These are phyloP conservation scores for Lithophane ornitopus DNA, from an alignment of 2,888 invertebrate genomes.

Conservation along the genomic window DNA sequence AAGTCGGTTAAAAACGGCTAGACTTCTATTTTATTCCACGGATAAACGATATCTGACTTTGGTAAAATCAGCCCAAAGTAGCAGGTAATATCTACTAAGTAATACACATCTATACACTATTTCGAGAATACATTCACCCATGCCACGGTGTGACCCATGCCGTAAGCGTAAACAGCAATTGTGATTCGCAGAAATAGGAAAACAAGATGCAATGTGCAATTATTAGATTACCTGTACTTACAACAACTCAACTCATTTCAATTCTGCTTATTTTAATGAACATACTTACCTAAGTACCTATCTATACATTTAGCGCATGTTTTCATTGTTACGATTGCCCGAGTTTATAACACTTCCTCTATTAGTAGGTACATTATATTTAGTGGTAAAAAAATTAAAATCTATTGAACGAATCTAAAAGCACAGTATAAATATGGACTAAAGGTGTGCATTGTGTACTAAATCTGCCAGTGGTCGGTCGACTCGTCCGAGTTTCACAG, in stretches of 20 bases:
- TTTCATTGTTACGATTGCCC: background rate
- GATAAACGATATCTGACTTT: too few relatives aligned
- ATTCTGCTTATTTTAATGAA: too few relatives aligned
- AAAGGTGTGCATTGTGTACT: constrained; percentile 3
- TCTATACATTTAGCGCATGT: background rate
- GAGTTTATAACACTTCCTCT: background rate
- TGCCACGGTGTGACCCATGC: too few relatives aligned
- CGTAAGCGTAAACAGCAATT: background rate
- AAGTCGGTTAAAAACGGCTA: background rate
- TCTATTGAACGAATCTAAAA: too few relatives aligned
- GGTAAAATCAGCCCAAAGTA: background rate
- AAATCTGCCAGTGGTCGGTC: background rate
- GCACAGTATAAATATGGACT: too few relatives aligned
- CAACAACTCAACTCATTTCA: too few relatives aligned
- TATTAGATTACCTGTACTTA: too few relatives aligned
- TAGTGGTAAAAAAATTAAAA: background rate
- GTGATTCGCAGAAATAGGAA: background rate
- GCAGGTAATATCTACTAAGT: background rate
- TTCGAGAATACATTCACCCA: too few relatives aligned
- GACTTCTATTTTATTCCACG: background rate
- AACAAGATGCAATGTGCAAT: background rate
- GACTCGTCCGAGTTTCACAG: background rate
- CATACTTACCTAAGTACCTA: too few relatives aligned
- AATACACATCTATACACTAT: too few relatives aligned
- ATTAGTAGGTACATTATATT: background rate